Percentiles rank a stretch among this genome's conserved stretches.
These are phyloP conservation scores for Tychaedon coryphoeus DNA, from an alignment of 2,113 vertebrate genomes.

Conservation along the genomic window DNA sequence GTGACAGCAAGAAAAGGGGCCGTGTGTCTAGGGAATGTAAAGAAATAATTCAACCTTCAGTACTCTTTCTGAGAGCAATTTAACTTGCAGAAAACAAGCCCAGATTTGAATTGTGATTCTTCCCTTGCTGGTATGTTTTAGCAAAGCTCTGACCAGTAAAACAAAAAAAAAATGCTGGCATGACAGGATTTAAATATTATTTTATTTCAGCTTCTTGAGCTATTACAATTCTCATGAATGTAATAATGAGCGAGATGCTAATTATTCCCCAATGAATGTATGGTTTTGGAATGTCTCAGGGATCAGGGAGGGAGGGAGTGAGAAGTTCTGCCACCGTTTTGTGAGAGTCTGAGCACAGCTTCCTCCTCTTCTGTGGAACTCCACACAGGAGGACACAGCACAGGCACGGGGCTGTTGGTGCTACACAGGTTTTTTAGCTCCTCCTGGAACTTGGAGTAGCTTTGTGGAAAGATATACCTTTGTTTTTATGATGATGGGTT, in stretches of 20 bases:
- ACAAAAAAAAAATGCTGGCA: fast-evolving
- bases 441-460: not conserved
- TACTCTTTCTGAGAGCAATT: not conserved
- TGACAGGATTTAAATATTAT: not conserved
- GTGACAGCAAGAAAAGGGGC: not conserved
- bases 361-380: not conserved
- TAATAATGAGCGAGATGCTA: not conserved
- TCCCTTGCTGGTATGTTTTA: not conserved
- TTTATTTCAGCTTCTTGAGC: not conserved
- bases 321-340: fast-evolving
- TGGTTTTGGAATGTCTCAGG: not conserved
- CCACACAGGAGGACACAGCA: not conserved
- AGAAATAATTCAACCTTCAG: not conserved
- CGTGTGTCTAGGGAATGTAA: not conserved
- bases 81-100: not conserved
- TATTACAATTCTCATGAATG: not conserved
- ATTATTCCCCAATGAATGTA: not conserved
- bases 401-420: not conserved
- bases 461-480: not conserved
- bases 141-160: not conserved
- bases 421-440: not conserved
- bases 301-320: not conserved
- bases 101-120: not conserved
- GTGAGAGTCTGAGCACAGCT: not conserved
- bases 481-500: not conserved